A percentile compares a stretch with the other conserved stretches of the same genome.
These are phyloP conservation scores for Arctopsyche grandis DNA, from an alignment of 1,140 invertebrate species.

Conservation along the genomic window DNA sequence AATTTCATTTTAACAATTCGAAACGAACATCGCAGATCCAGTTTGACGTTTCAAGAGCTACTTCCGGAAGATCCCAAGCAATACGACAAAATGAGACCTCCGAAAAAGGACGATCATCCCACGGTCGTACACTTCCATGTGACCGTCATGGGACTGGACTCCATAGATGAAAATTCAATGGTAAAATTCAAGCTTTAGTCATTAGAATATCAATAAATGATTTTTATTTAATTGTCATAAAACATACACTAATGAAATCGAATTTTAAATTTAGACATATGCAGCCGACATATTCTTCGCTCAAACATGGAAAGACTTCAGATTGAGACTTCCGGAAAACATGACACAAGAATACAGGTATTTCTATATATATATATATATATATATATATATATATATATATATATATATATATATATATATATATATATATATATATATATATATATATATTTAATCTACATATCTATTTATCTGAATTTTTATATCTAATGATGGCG, in stretches of 20 bases:
- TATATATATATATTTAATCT: too few species aligned
- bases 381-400: conserved; percentile 26
- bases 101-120: conserved; percentile 86
- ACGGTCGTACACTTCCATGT: conserved; percentile 91
- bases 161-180: conserved; percentile 93
- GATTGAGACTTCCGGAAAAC: conserved; percentile 86
- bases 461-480: too few species aligned
- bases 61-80: conserved; percentile 85
- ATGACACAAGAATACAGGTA: conserved; percentile 89
- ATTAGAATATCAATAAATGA: too few species aligned
- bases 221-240: too few species aligned
- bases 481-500: too few species aligned
- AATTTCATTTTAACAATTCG: conserved; percentile 10
- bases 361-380: background rate
- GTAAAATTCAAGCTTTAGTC: conserved; percentile 65
- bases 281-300: conserved; percentile 92
- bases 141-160: conserved; percentile 92
- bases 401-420: conserved; percentile 30
- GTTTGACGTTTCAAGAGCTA: conserved; percentile 83
- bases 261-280: conserved; percentile 73
- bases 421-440: too few species aligned
- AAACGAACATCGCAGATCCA: conserved; percentile 66
- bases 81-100: conserved; percentile 91
- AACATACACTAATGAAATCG: too few species aligned
- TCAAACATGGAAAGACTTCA: conserved; percentile 90